Evolutionary conservation across 2,113 vertebrate genomes (phyloP), one percentile per base, ranked within the genome.

Genomic region (Oxyura jamaicensis): DNA sequence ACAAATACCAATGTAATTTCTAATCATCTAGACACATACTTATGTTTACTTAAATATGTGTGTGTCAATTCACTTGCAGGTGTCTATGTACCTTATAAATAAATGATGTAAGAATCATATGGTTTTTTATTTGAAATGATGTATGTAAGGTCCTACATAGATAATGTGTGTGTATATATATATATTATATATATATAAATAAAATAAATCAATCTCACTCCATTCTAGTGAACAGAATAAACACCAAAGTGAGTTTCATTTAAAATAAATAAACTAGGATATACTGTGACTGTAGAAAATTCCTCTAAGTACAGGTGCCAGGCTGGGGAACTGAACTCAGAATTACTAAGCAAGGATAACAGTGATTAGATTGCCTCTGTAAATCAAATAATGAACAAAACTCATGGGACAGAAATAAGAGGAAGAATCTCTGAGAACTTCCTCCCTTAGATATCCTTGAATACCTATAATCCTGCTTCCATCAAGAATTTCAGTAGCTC

Each of bases 381-480:
- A 84, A 91, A 82, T 36, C 11, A 23, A 91, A 94, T 87, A 87
- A 96, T 67, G 62, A 79, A 22, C 65, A 94, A 91, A 89, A 87
- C 42, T 82, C 74, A 65, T 72, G 71, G 84, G 81, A 91, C 12
- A 44, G 76, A 93, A 95, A 62, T 50, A 73, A 14, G 28, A 55
- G 76, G 68, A 93, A 93, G 81, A 36, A 91, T 46, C 41, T 78
- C 46, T 81, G 25, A 55, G n/a, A 88, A 67, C 89, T 86, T 92
- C 36, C 46, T 81, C 11, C 13, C 50, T 88, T 44, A 94, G 41
- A 74, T 81, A 31, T 83, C 41, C 17, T 90, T 87, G 29, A 0
- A 0, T 69, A 63, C 63, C 50, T 77, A 68, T 15, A 93, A 41
- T 80, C 59, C 55, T 66, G 58, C 55, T 91, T 44, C 76, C 53